Base-by-base conservation (phyloP, 2,888 invertebrate species). In the Drosophila neotestacea region DNA sequence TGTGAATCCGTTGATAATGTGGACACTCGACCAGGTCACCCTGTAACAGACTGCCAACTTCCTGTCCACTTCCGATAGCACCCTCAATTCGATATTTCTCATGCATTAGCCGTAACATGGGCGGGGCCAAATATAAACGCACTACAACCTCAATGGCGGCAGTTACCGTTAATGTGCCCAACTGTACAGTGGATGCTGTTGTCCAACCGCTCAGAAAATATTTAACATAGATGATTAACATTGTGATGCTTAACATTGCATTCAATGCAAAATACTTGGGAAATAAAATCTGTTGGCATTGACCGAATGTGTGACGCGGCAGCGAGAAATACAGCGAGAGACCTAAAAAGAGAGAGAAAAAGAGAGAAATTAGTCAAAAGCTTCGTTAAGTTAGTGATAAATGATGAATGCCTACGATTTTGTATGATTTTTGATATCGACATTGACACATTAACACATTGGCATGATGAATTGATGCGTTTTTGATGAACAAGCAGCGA, bases 181-280 rank as follows among this genome's bases (percentile, higher is more conserved):
- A 93, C 92, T 95, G 95, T 59, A 94, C 89, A 4, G 93, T 91
- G 42, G 94, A 92, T 72, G 94, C 93, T 9, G 93, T 90, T 67
- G 93, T 93, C 92, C 93, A 93, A 30, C 95, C 95, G 70, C 94
- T 94, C 11, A 90, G 79, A 47, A 92, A 91, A 55, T 90, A 92
- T 79, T 92, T 92, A 28, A 91, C 88, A 69, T 96, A 97, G 22
- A 96, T 94, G 32, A 96, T 93, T 28, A 97, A 93, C 0, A 96
- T 96, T 42, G 95, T 93, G 47, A 97, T 94, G 90, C 96, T 96
- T 69, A 97, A 93, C 73, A 94, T 91, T 11, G 96, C 94, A 91
- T 97, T 97, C 87, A 97, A 93, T 13, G 96, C 94, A 93, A 97
- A 97, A 93, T 97, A 97, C 87, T 95, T 95, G 1, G 98, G 98